Conservation (phyloP, 2,888 invertebrate species). For the Diploptera punctata region DNA sequence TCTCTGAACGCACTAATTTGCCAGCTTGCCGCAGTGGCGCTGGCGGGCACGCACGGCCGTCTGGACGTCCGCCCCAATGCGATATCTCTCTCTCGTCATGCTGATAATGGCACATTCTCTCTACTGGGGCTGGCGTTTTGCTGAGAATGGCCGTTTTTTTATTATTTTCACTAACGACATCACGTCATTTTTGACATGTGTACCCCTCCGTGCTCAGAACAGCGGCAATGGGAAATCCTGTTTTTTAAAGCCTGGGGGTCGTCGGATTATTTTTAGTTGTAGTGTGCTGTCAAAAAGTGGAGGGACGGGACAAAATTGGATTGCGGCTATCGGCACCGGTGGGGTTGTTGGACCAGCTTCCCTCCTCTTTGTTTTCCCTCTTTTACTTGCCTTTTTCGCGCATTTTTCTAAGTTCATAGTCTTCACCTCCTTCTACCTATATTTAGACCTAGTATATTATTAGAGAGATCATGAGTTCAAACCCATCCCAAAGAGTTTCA, state of each 20-base stretch:
- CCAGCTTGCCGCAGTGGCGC: slow-evolving; percentile 29
- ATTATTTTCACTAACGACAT: slow-evolving; percentile 32
- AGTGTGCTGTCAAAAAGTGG: slow-evolving; percentile 27
- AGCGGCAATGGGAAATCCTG: slow-evolving; percentile 12
- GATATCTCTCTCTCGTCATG: slow-evolving; percentile 18
- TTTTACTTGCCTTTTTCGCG: slow-evolving; percentile 6
- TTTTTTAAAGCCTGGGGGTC: slow-evolving; percentile 15
- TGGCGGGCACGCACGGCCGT: slow-evolving; percentile 35
- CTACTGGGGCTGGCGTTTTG: slow-evolving; percentile 29
- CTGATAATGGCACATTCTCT: slow-evolving; percentile 31
- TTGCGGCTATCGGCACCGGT: slow-evolving; percentile 13
- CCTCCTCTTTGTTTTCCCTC: not conserved
- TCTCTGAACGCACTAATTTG: slow-evolving; percentile 21
- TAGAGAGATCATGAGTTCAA: too few relatives aligned
- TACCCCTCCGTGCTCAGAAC: slow-evolving; percentile 28
- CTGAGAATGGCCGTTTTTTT: slow-evolving; percentile 36
- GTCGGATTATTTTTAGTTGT: slow-evolving; percentile 27
- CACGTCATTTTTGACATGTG: slow-evolving; percentile 33
- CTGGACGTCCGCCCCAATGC: slow-evolving; percentile 14
- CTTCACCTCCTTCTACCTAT: too few relatives aligned
- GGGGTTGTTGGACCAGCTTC: slow-evolving; percentile 9
- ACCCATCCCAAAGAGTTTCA: too few relatives aligned
- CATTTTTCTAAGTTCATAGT: too few relatives aligned
- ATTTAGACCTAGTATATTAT: too few relatives aligned
- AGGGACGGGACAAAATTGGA: slow-evolving; percentile 16